Evolutionary conservation across 1,140 invertebrate genomes (phyloP).

Genomic region (Ceratina australensis): DNA sequence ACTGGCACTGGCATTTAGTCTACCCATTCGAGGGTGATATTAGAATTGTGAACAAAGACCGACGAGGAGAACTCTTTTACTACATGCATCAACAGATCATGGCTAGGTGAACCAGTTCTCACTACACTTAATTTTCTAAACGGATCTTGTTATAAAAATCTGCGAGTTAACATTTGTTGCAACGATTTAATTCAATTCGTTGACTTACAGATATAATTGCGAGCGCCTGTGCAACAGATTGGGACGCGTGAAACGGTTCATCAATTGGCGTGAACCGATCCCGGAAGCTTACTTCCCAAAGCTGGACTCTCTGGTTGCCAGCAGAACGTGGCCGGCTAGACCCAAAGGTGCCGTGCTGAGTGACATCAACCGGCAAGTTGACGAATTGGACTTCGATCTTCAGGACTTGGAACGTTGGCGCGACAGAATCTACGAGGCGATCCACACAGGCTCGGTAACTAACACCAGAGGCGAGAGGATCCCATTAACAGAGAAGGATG

Average conservation of each 20-base stretch:
- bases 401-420: slow-evolving; percentile 87
- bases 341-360: slow-evolving; percentile 81
- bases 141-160: too few relatives aligned
- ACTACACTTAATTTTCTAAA: too few relatives aligned
- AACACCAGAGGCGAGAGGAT: slow-evolving; percentile 79
- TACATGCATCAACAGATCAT: slow-evolving; percentile 83
- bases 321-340: slow-evolving; percentile 83
- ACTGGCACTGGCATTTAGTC: slow-evolving; percentile 93
- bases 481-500: slow-evolving; percentile 83
- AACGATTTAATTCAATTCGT: background rate
- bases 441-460: slow-evolving; percentile 83
- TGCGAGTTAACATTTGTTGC: too few relatives aligned
- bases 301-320: slow-evolving; percentile 84
- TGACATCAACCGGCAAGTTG: slow-evolving; percentile 84
- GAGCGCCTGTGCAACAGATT: slow-evolving; percentile 85
- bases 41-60: slow-evolving; percentile 80
- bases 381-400: slow-evolving; percentile 85
- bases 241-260: slow-evolving; percentile 80
- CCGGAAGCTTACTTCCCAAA: slow-evolving; percentile 87
- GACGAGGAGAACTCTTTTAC: slow-evolving; percentile 83
- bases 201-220: slow-evolving; percentile 83
- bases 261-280: slow-evolving; percentile 83
- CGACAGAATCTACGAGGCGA: slow-evolving; percentile 87
- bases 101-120: slow-evolving; percentile 76
- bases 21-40: slow-evolving; percentile 85